A percentile compares a stretch with the other conserved stretches of the same genome.
phyloP scores from a whole-genome alignment of 2,797 vertebrate species.

The Neolamprologus multifasciatus region DNA sequence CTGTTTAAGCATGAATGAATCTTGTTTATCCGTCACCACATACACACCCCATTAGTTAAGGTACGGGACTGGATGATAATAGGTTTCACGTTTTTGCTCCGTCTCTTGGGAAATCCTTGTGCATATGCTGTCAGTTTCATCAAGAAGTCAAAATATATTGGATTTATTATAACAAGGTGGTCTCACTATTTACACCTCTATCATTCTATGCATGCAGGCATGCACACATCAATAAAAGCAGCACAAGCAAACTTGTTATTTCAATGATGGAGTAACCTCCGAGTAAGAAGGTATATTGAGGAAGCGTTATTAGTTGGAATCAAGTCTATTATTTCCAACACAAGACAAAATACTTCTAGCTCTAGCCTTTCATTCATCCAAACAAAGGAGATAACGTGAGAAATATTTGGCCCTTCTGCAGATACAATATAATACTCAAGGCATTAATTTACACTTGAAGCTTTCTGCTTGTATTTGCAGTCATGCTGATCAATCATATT shows the following conservation, averaged over 20 bases:
- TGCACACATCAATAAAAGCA: constrained; percentile 1
- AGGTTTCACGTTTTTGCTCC: neutral
- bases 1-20: constrained; percentile 6
- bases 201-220: neutral
- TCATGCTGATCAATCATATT: neutral
- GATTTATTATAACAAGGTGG: neutral
- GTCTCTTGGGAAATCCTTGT: neutral
- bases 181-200: neutral
- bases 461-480: neutral
- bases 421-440: neutral
- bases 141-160: neutral
- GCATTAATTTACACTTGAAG: neutral
- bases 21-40: neutral
- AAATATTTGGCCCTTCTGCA: neutral
- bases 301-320: neutral
- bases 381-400: neutral
- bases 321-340: neutral
- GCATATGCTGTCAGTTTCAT: neutral
- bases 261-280: neutral
- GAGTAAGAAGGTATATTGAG: neutral
- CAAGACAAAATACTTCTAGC: neutral
- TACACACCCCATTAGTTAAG: neutral
- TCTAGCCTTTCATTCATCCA: neutral
- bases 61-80: neutral
- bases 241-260: neutral